Percentiles rank a stretch among this genome's conserved stretches.
These are phyloP conservation scores for Protobothrops flavoviridis DNA, from an alignment of 2,113 vertebrate species.

Conservation along the genomic window DNA sequence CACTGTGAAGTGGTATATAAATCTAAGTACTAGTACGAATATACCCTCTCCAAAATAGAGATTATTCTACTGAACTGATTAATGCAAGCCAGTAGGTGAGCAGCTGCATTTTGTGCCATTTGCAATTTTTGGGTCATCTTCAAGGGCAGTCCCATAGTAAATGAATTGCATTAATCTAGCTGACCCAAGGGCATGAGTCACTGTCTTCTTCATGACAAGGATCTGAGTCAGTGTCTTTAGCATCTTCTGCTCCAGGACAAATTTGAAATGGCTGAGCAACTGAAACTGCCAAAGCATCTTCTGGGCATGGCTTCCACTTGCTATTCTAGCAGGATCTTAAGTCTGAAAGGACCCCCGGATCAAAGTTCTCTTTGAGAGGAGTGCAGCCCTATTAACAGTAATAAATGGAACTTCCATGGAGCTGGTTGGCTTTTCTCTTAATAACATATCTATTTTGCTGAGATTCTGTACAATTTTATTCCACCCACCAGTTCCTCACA, in stretches of 20 bases:
- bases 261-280: neutral
- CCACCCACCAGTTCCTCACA: neutral
- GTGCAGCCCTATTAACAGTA: neutral
- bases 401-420: neutral
- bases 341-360: neutral
- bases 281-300: neutral
- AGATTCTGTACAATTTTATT: neutral
- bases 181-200: neutral
- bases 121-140: neutral
- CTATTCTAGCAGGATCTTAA: neutral
- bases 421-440: neutral
- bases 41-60: neutral
- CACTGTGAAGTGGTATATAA: neutral
- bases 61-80: neutral
- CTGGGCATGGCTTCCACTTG: neutral
- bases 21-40: neutral
- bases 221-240: neutral
- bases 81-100: neutral
- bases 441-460: neutral
- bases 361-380: neutral
- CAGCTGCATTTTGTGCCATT: neutral
- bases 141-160: neutral
- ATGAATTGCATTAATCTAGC: neutral
- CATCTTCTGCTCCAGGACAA: neutral
- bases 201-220: neutral